Evolutionary conservation across 2,113 vertebrate species (phyloP), one percentile per base, ranked within the genome.

Genomic region (Solea senegalensis): DNA sequence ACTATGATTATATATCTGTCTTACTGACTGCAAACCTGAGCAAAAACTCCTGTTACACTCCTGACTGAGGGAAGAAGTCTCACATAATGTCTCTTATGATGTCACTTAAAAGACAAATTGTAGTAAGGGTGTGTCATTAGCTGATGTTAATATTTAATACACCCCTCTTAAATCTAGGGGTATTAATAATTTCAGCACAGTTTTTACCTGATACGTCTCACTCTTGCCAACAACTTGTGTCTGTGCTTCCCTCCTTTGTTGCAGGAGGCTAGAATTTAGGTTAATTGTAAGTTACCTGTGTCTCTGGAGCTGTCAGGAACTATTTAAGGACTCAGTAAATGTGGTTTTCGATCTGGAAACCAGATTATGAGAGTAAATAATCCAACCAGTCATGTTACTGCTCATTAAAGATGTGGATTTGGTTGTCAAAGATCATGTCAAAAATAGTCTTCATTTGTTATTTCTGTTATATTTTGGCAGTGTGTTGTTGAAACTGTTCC

Each of bases 1-100:
- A 66, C 41, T 49, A 10, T 73, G 63, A 9, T 34, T 34, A 44
- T 63, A 40, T 10, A 50, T 58, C 15, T 69, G 41, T 48, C 34
- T 21, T 44, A 9, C 2, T 69, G 21, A 62, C 28, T 21, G 21
- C 34, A 34, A 34, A 68, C 11, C 16, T 49, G 8, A 65, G 34
- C 52, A 66, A 70, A 74, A 49, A 3, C 34, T 43, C 8, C 40
- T 11, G 46, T 34, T 34, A 34, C 16, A 52, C 34, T 44, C 6
- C 21, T 1, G 56, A 51, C 41, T 27, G 1, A 65, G 28, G 8
- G 14, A 41, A 8, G 14, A 41, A 8, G 10, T 77, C n/a, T 69
- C 13, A 34, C 14, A 61, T 62, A 0, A 52, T 58, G n/a, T 52
- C 14, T 10, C n/a, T 62, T 0, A 43, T 34, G 15, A 72, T 11